phyloP scores from a whole-genome alignment of 2,888 invertebrate species.

The Drosophila rubida region DNA sequence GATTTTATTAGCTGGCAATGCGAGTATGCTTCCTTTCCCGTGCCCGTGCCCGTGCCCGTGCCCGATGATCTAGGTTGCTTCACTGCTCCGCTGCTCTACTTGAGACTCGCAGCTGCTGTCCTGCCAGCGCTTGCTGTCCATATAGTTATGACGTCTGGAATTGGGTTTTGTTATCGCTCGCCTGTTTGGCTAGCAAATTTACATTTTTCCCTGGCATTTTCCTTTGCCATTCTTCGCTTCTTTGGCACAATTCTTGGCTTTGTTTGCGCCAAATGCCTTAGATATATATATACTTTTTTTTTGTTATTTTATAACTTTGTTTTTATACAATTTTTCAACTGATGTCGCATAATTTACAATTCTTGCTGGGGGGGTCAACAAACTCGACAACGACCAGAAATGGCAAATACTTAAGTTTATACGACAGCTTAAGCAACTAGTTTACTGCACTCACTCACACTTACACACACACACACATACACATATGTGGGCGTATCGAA shows the following conservation, averaged over 20 bases:
- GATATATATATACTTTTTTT: conserved; percentile 2
- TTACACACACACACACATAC: background rate
- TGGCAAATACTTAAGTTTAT: conserved; percentile 21
- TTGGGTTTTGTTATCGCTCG: conserved; percentile 49
- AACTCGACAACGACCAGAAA: conserved; percentile 29
- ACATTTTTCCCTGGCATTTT: conserved; percentile 48
- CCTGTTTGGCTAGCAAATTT: conserved; percentile 50
- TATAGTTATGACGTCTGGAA: conserved; percentile 57
- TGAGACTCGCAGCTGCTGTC: conserved; percentile 14
- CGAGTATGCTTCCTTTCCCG: background rate
- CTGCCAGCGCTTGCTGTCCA: conserved; percentile 18
- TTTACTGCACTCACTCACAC: conserved; percentile 40
- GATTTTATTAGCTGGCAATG: conserved; percentile 70
- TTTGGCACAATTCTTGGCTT: conserved; percentile 27
- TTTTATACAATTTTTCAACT: conserved; percentile 64
- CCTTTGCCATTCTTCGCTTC: conserved; percentile 18
- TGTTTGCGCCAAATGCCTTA: conserved; percentile 25
- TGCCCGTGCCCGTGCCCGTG: background rate
- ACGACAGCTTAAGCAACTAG: conserved; percentile 45
- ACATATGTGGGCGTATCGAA: background rate
- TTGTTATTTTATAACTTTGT: conserved; percentile 70
- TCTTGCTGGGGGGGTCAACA: conserved; percentile 55
- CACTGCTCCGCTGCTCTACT: background rate
- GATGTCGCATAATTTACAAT: conserved; percentile 65
- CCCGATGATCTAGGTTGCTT: background rate